Evolutionary conservation across 2,888 invertebrate genomes (phyloP).

Genomic region (Trissonchulus latispiculum): DNA sequence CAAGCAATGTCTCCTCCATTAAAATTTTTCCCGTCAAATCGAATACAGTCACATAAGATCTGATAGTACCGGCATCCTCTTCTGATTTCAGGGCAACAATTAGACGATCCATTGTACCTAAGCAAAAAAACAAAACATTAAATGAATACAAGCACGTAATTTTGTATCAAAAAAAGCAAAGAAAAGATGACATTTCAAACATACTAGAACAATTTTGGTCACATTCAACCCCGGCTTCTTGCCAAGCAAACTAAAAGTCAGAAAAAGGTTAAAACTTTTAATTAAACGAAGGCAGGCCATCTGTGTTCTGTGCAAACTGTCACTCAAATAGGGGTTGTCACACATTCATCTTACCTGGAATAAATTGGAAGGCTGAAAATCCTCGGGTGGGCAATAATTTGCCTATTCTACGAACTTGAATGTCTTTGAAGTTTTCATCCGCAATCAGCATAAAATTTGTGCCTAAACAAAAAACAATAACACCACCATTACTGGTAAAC

Average conservation of each 20-base stretch:
- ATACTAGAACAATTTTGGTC: too few species aligned
- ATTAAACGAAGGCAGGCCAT: too few species aligned
- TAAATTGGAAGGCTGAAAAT: slow-evolving; percentile 93
- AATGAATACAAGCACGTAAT: background rate
- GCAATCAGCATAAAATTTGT: slow-evolving; percentile 71
- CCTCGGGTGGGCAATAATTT: slow-evolving; percentile 60
- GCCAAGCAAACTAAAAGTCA: too few species aligned
- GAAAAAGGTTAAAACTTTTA: too few species aligned
- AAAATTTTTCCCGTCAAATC: slow-evolving; percentile 62
- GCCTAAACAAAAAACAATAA: too few species aligned
- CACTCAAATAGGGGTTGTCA: background rate
- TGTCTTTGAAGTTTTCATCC: slow-evolving; percentile 62
- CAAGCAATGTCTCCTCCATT: slow-evolving; percentile 65
- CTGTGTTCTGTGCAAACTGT: background rate
- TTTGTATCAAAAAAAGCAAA: background rate
- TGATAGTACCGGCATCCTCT: slow-evolving; percentile 74
- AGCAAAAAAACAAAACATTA: background rate
- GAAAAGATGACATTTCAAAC: background rate
- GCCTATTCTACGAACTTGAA: slow-evolving; percentile 51
- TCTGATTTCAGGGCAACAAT: slow-evolving; percentile 88
- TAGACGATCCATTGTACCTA: slow-evolving; percentile 64
- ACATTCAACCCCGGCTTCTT: too few species aligned
- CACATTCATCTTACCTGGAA: slow-evolving; percentile 56
- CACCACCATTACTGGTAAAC: too few species aligned
- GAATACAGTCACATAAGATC: slow-evolving; percentile 77